A percentile compares a stretch with the other conserved stretches of the same genome.
Evolutionary conservation across 1,140 invertebrate species (phyloP).

Genomic region (Rhynchophorus ferrugineus): DNA sequence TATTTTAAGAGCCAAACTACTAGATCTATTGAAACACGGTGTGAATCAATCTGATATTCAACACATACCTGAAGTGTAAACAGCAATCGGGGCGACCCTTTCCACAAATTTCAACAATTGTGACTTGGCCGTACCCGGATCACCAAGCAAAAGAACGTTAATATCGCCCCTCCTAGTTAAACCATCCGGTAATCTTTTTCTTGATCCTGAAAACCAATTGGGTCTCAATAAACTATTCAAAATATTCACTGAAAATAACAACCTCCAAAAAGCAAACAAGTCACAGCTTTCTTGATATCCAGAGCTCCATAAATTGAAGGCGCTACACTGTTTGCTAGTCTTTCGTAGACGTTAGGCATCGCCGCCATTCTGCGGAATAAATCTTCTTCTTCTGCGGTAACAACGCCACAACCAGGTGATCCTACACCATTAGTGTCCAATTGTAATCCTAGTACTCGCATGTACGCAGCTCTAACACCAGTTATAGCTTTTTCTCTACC

Average conservation of each 20-base stretch:
- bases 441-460: constrained; percentile 88
- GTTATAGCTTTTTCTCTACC: constrained; percentile 80
- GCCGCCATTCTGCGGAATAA: constrained; percentile 79
- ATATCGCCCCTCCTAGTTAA: constrained; percentile 93
- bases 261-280: constrained; percentile 92
- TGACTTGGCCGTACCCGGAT: constrained; percentile 98
- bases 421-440: constrained; percentile 78
- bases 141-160: constrained; percentile 91
- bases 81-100: constrained; percentile 87
- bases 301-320: constrained; percentile 93
- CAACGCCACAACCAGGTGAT: constrained; percentile 45
- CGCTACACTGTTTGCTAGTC: constrained; percentile 85
- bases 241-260: constrained; percentile 9
- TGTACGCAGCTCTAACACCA: constrained; percentile 88
- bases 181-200: constrained; percentile 90
- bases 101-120: constrained; percentile 98
- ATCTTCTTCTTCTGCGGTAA: constrained; percentile 87
- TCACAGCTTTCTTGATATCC: constrained; percentile 97
- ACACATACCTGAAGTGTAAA: constrained; percentile 85
- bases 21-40: no score
- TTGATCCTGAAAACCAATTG: constrained; percentile 47
- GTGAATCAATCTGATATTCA: no score
- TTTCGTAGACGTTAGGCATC: constrained; percentile 81
- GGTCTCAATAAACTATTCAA: not conserved
- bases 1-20: no score